phyloP scores from a whole-genome alignment of 2,797 vertebrate species.

The Cynopterus sphinx region DNA sequence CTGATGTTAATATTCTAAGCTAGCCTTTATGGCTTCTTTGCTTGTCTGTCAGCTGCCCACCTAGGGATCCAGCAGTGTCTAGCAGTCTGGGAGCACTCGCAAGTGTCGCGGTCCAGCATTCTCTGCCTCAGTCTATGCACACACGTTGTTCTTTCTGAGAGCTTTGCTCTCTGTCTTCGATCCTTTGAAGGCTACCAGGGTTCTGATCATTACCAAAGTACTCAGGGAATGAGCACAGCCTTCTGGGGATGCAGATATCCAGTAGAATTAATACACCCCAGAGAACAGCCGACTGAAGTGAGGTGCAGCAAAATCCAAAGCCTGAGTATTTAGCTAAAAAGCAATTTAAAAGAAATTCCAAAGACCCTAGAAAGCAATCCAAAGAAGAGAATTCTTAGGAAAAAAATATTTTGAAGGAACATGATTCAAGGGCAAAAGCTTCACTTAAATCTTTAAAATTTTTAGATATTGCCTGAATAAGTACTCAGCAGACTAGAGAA shows the following conservation, averaged over 20 bases:
- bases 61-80: background rate
- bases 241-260: slow-evolving; percentile 77
- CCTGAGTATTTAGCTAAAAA: slow-evolving; percentile 56
- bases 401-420: background rate
- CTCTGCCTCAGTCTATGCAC: background rate
- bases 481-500: slow-evolving; percentile 31
- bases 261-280: slow-evolving; percentile 77
- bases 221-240: slow-evolving; percentile 74
- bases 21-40: background rate
- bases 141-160: slow-evolving; percentile 28
- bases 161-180: slow-evolving; percentile 65
- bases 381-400: background rate
- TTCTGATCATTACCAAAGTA: slow-evolving; percentile 77
- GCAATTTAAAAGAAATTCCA: slow-evolving; percentile 26
- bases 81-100: fast-evolving
- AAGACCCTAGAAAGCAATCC: background rate
- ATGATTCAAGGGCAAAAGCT: background rate
- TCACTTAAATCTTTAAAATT: slow-evolving; percentile 14
- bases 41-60: background rate
- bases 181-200: slow-evolving; percentile 76
- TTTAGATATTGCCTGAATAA: background rate
- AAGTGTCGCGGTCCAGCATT: fast-evolving
- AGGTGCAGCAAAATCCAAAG: slow-evolving; percentile 70
- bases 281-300: slow-evolving; percentile 76
- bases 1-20: slow-evolving; percentile 14